A percentile compares a stretch with the other conserved stretches of the same genome.
Conservation (phyloP, 2,888 invertebrate species). For the Pristionchus japonicus region DNA sequence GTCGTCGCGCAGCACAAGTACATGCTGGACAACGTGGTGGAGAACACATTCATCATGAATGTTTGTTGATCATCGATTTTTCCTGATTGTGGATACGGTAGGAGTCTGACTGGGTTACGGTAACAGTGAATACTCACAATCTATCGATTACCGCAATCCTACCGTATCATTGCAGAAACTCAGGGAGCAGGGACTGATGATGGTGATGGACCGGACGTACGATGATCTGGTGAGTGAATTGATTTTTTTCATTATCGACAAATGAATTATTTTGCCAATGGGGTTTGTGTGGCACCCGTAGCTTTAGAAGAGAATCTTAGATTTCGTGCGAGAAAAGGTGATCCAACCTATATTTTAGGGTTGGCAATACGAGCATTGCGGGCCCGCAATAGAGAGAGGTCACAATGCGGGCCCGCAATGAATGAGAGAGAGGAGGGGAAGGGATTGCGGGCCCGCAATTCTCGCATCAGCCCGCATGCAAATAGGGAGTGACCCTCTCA, state of each 20-base stretch:
- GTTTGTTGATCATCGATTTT: neutral
- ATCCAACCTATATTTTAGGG: no score
- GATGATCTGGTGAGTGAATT: constrained; percentile 27
- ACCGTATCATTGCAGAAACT: neutral
- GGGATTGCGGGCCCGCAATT: no score
- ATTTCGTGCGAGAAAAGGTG: no score
- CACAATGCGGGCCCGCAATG: no score
- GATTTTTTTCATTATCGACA: neutral
- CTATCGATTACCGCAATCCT: neutral
- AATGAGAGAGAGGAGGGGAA: no score
- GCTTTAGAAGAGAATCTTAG: no score
- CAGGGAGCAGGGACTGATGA: neutral
- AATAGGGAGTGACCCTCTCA: no score
- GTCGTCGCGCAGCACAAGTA: constrained; percentile 45
- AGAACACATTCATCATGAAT: constrained; percentile 21
- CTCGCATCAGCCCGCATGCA: no score
- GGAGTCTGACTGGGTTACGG: neutral
- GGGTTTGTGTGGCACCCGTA: no score
- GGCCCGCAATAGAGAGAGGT: no score
- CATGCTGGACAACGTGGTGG: neutral
- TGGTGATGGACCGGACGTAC: neutral
- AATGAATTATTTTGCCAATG: neutral
- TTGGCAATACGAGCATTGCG: no score
- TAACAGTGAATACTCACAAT: neutral
- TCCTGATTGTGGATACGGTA: neutral